These are phyloP conservation scores for Gasterosteus aculeatus DNA, from an alignment of 2,113 vertebrate genomes.

Conservation along the genomic window DNA sequence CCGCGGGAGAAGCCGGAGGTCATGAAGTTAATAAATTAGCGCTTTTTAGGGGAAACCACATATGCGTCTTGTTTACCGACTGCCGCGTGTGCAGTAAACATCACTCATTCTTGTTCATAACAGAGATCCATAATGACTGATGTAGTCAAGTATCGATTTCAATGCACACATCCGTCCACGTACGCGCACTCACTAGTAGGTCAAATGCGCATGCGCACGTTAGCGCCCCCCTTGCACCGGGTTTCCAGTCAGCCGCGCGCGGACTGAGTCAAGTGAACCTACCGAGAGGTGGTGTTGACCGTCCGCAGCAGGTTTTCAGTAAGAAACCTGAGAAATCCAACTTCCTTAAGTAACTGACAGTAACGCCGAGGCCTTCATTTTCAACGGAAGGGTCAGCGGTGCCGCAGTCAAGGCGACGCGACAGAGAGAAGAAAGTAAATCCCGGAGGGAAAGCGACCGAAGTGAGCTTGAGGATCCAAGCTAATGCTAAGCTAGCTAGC, in stretches of 20 bases:
- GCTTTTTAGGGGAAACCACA: background rate
- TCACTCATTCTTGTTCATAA: background rate
- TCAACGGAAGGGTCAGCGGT: slow-evolving; percentile 42
- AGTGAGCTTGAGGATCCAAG: slow-evolving; percentile 70
- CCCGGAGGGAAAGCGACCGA: slow-evolving; percentile 66
- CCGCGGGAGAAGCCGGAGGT: rapidly evolving
- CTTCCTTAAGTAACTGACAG: slow-evolving; percentile 65
- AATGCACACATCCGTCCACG: slow-evolving; percentile 10
- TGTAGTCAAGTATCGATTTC: slow-evolving; percentile 10
- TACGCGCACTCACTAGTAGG: slow-evolving; percentile 50
- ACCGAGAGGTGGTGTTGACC: slow-evolving; percentile 77
- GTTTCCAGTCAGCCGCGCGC: slow-evolving; percentile 76
- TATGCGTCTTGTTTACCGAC: background rate
- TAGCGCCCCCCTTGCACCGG: slow-evolving; percentile 64
- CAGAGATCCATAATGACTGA: background rate
- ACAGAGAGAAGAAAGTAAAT: slow-evolving; percentile 64
- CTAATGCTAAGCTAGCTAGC: slow-evolving; percentile 73
- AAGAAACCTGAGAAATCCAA: slow-evolving; percentile 66
- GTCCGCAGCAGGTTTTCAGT: slow-evolving; percentile 75
- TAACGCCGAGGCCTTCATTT: slow-evolving; percentile 43
- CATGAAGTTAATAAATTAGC: too few species aligned
- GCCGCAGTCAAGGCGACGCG: slow-evolving; percentile 49
- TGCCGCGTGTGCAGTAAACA: slow-evolving; percentile 66
- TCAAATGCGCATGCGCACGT: slow-evolving; percentile 59
- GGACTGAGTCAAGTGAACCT: slow-evolving; percentile 78